Percentiles rank a stretch among this genome's conserved stretches.
Evolutionary conservation across 2,797 vertebrate genomes (phyloP).

Genomic region (Lacerta viridis): DNA sequence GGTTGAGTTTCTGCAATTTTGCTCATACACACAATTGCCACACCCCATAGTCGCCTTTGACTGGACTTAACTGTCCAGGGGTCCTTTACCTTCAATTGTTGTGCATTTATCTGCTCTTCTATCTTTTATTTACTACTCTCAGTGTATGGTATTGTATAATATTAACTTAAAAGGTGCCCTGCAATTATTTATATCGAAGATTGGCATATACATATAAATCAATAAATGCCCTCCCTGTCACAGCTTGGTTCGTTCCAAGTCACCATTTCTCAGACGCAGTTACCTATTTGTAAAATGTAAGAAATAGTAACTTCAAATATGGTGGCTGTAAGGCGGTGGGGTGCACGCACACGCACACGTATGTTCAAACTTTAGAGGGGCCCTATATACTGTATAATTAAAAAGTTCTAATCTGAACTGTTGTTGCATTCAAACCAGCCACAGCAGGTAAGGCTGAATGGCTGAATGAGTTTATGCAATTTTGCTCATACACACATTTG

Average conservation of each 20-base stretch:
- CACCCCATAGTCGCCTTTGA: too few relatives aligned
- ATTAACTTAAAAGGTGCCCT: not conserved
- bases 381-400: not conserved
- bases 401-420: not conserved
- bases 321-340: not conserved
- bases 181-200: not conserved
- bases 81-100: not conserved
- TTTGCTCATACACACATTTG: too few relatives aligned
- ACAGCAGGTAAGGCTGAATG: not conserved
- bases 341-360: fast-evolving
- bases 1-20: too few relatives aligned
- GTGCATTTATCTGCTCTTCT: not conserved
- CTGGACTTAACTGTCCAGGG: too few relatives aligned
- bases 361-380: not conserved
- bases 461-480: too few relatives aligned
- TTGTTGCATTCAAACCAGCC: not conserved
- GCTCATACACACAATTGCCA: too few relatives aligned
- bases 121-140: not conserved
- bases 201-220: not conserved
- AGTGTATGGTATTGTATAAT: not conserved
- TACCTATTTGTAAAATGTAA: not conserved
- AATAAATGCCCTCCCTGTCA: too few relatives aligned
- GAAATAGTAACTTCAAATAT: not conserved
- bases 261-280: not conserved
- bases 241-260: not conserved